Base-by-base conservation (phyloP, 2,888 invertebrate species). In the Siphonodentalium dalli region DNA sequence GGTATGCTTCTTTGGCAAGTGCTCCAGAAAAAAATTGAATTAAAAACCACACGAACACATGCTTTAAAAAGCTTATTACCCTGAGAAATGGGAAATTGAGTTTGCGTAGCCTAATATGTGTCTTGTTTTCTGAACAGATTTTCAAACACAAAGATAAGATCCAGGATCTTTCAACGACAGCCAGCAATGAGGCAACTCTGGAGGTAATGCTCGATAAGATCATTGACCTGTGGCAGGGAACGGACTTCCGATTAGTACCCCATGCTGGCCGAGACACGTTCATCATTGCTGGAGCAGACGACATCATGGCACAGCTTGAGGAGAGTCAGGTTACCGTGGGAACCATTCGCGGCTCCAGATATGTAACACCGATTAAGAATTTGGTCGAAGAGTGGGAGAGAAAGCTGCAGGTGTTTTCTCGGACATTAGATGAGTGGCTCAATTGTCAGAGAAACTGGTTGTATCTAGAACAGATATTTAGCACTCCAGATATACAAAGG, bases 241-340 rank as follows among this genome's bases (percentile, higher is more conserved):
- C 78, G 29, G 78, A 80, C 54, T 79, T 81, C 68, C 72, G 78
- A 9, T 67, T 80, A 44, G 63, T 80, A 7, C 69, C 77, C 11
- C 79, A 80, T 54, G 60, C 66, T 11, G 73, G 72, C 20, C 63
- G 77, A 23, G 76, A 75, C 55, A 77, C 79, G 3, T 71, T 70
- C 51, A 79, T 81, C 54, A 75, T 81, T 37, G 73, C 77, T 48
- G 79, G 79, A 27, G 78, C 78, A 28, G 81, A 81, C 46, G 81
- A 81, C 59, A 75, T 81, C 58, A 66, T 79, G 66, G 74, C 79
- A 18, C 75, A 76, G 61, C 66, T 81, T 39, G 81, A 81, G 53
- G 81, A 81, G 65, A 80, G 80, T 61, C 79, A 79, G 68, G 79
- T 81, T 40, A 80, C 79, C 54, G 69, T 80, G 40, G 79, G 77